Base-by-base conservation (phyloP, 2,888 invertebrate species). In the Clostera curtula region DNA sequence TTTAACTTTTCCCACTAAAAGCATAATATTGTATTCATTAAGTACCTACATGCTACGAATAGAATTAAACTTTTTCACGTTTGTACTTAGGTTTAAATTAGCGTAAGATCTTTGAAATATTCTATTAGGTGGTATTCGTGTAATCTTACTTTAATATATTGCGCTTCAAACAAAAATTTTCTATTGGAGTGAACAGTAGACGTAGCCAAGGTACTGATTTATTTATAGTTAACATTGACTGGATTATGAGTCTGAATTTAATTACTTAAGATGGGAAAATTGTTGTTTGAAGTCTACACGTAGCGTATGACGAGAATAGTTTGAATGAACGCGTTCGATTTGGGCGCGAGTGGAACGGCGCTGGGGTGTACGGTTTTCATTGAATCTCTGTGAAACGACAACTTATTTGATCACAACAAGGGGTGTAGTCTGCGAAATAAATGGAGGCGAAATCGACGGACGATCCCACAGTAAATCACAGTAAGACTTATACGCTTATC, bases 211-310 rank as follows among this genome's bases (percentile, higher is more conserved):
- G 64, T 66, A 74, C 66, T 70, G 66, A 69, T 68, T 69, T 53
- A 49, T 51, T 45, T 62, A 52, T 54, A 54, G 52, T 54, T 54
- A 51, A 50, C 50, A 48, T 58, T 54, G 69, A 68, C 66, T 69
- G 64, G 61, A 58, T 53, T 51, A 60, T 61, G 67, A 73, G 73
- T 75, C 72, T 73, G 71, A 77, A 65, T 53, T 71, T 62, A 61
- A 61, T 56, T 49, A 49, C 31, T 49, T 65, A 61, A 61, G 56
- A 50, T 45, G 50, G 43, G 66, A 66, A 69, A 70, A 66, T 72
- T 66, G 50, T 70, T 72, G 74, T 74, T 74, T 73, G 72, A 68
- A 70, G 69, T 60, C 39, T 34, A 43, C 38, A 32, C 46, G 32
- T 42, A 44, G 38, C 36, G 35, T 29, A 27, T 21, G 9, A 36